These are phyloP conservation scores for Cygnus buccinator DNA, from an alignment of 2,113 vertebrate species.

Conservation along the genomic window DNA sequence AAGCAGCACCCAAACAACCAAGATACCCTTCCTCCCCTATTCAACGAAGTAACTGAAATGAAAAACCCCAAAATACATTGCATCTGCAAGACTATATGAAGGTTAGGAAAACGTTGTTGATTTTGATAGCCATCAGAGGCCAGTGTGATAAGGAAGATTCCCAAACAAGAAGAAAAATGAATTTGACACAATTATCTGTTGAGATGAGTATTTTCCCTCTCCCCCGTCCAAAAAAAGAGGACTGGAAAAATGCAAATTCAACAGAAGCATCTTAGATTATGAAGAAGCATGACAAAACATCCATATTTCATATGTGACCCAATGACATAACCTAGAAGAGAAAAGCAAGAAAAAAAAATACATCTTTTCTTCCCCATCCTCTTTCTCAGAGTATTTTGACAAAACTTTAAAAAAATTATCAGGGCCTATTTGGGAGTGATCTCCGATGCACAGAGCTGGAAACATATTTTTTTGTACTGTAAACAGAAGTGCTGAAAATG, in stretches of 20 bases:
- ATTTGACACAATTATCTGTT: background rate
- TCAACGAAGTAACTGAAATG: background rate
- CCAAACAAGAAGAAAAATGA: background rate
- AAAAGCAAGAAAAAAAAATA: background rate
- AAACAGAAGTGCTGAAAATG: constrained; percentile 12
- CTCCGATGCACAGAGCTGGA: background rate
- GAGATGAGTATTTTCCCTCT: background rate
- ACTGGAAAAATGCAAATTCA: background rate
- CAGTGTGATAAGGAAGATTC: background rate
- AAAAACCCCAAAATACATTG: background rate
- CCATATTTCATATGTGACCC: background rate
- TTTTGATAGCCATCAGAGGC: background rate
- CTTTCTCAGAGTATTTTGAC: background rate
- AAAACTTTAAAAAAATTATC: background rate
- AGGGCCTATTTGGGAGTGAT: background rate
- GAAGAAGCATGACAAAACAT: background rate
- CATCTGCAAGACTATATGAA: background rate
- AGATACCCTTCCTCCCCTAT: background rate
- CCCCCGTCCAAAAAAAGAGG: background rate
- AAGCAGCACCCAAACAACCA: background rate
- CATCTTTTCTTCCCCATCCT: background rate
- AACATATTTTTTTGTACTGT: background rate
- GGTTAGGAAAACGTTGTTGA: background rate
- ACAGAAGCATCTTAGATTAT: background rate
- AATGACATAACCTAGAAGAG: background rate